Conservation (phyloP, 2,113 vertebrate genomes). For the Cygnus atratus region DNA sequence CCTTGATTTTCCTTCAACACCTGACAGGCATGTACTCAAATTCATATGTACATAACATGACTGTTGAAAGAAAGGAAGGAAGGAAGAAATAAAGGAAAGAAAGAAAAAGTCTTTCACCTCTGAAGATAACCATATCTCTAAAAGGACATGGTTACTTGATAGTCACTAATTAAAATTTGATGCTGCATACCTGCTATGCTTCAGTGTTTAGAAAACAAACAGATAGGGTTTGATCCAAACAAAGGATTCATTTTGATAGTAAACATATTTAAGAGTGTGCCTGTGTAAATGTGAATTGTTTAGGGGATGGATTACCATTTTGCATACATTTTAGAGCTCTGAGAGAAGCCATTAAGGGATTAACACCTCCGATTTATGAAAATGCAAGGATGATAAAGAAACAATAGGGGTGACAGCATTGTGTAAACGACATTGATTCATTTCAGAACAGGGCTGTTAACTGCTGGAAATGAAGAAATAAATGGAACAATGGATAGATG, state of each 20-base stretch:
- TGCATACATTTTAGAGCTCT: constrained; percentile 77
- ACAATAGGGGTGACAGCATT: constrained; percentile 86
- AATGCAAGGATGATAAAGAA: constrained; percentile 92
- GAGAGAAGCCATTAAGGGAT: constrained; percentile 86
- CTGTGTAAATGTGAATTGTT: constrained; percentile 79
- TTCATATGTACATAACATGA: neutral
- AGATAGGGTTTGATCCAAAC: constrained; percentile 70
- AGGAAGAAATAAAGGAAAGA: neutral
- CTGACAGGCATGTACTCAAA: neutral
- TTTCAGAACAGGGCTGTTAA: constrained; percentile 83
- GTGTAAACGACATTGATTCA: constrained; percentile 90
- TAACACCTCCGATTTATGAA: constrained; percentile 96
- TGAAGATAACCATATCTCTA: neutral
- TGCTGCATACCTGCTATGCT: constrained; percentile 18
- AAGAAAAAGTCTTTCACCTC: neutral
- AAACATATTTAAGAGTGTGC: constrained; percentile 62
- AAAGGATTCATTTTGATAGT: constrained; percentile 65
- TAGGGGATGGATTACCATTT: constrained; percentile 75
- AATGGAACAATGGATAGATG: constrained; percentile 87
- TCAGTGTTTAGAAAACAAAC: constrained; percentile 76
- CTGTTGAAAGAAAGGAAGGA: too few species aligned
- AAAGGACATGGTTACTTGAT: constrained; percentile 14
- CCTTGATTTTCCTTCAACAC: neutral
- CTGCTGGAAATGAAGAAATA: constrained; percentile 86
- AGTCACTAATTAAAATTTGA: constrained; percentile 49